These are phyloP conservation scores for Aphrocallistes beatrix DNA, from an alignment of 37 sponge, comb jelly and placozoan genomes.

Conservation along the genomic window DNA sequence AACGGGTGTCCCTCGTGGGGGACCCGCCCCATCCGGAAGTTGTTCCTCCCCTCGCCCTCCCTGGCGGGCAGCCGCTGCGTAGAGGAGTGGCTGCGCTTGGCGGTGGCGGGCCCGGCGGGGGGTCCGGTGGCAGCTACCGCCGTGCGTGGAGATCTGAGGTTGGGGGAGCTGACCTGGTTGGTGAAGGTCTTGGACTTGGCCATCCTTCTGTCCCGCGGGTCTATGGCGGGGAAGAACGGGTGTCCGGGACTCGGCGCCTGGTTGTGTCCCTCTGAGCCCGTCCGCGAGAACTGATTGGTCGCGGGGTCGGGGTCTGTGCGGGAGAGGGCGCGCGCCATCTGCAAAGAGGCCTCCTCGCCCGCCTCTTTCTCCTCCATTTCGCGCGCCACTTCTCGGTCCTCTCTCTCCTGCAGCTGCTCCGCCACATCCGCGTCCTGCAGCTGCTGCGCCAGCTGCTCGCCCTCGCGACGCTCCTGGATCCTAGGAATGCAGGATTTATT, in stretches of 20 bases:
- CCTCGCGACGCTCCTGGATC: neutral
- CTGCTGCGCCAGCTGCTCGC: neutral
- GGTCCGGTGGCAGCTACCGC: neutral
- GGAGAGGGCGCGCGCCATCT: neutral
- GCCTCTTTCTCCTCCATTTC: neutral
- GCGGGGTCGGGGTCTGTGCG: neutral
- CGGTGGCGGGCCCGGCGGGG: neutral
- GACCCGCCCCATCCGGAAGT: neutral
- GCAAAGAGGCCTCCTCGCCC: neutral
- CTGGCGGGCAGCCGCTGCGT: neutral
- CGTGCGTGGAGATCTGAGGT: neutral
- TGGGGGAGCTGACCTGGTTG: neutral
- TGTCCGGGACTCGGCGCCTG: too few relatives aligned
- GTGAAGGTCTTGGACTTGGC: neutral
- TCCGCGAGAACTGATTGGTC: neutral
- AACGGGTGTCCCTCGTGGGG: neutral
- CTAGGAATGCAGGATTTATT: too few relatives aligned
- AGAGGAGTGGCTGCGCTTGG: neutral
- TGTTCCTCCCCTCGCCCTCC: neutral
- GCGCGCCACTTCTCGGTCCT: neutral
- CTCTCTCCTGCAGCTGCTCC: neutral
- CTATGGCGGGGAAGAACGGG: too few relatives aligned
- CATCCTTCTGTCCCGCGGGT: too few relatives aligned
- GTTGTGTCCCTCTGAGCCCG: neutral
- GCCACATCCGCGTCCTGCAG: conserved; percentile 1